These are phyloP conservation scores for Allobates femoralis DNA, from an alignment of 2,797 vertebrate genomes.

Conservation along the genomic window DNA sequence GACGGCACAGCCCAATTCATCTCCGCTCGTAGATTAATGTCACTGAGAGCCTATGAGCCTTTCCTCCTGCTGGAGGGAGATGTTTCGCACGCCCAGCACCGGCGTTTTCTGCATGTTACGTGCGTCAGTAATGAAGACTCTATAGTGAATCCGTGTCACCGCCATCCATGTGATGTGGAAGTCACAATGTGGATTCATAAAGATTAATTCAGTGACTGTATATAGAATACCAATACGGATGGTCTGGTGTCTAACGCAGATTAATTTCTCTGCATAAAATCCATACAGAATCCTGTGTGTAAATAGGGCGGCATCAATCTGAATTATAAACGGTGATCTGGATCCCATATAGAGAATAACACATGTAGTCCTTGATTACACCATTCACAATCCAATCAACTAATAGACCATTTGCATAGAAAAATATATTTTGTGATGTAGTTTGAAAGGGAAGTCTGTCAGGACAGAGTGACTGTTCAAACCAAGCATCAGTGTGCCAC, in stretches of 20 bases:
- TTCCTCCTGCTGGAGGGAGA: too few species aligned
- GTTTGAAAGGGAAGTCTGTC: not conserved
- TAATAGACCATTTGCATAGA: not conserved
- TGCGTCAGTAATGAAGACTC: not conserved
- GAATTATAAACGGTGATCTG: not conserved
- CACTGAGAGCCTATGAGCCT: too few species aligned
- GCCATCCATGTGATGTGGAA: not conserved
- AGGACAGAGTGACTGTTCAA: too few species aligned
- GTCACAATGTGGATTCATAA: not conserved
- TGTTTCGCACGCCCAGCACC: too few species aligned
- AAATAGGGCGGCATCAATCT: conserved; percentile 6
- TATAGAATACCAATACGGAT: not conserved
- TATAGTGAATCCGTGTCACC: not conserved
- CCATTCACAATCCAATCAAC: not conserved
- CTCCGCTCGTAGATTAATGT: too few species aligned
- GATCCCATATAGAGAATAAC: not conserved
- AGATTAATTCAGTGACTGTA: conserved; percentile 13
- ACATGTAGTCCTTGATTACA: not conserved
- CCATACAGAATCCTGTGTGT: not conserved
- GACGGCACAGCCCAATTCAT: too few species aligned
- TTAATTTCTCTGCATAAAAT: conserved; percentile 28
- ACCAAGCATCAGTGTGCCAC: too few species aligned
- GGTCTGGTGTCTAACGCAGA: not conserved
- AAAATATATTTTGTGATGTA: not conserved
- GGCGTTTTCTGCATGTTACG: not conserved